Percentiles rank a stretch among this genome's conserved stretches.
phyloP scores from a whole-genome alignment of 2,113 vertebrate genomes.

The Pelvicachromis taeniatus region DNA sequence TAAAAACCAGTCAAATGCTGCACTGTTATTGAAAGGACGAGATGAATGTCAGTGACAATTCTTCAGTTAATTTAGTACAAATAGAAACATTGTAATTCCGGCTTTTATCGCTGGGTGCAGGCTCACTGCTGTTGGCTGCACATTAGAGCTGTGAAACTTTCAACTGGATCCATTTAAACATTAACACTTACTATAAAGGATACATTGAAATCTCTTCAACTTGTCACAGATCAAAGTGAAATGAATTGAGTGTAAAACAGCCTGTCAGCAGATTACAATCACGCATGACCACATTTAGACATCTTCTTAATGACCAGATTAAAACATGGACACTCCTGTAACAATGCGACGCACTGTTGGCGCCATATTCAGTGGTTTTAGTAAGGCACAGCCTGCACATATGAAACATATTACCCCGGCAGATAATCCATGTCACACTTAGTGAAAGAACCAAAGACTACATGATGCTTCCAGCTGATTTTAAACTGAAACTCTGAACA shows the following conservation, averaged over 20 bases:
- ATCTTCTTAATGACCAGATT: neutral
- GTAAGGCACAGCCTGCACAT: neutral
- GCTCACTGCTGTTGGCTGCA: neutral
- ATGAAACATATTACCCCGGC: no score
- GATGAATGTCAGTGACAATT: neutral
- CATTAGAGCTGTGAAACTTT: neutral
- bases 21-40: neutral
- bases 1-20: neutral
- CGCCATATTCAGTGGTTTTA: neutral
- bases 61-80: neutral
- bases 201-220: neutral
- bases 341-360: neutral
- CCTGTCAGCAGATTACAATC: neutral
- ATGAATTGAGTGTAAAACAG: neutral
- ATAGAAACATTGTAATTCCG: neutral
- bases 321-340: neutral
- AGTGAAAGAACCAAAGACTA: neutral
- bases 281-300: neutral
- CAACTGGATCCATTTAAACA: neutral
- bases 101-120: neutral
- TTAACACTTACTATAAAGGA: accelerated
- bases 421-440: neutral
- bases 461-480: neutral
- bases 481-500: neutral
- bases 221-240: neutral